Conservation (phyloP, 2,113 vertebrate genomes). For the Tautogolabrus adspersus region DNA sequence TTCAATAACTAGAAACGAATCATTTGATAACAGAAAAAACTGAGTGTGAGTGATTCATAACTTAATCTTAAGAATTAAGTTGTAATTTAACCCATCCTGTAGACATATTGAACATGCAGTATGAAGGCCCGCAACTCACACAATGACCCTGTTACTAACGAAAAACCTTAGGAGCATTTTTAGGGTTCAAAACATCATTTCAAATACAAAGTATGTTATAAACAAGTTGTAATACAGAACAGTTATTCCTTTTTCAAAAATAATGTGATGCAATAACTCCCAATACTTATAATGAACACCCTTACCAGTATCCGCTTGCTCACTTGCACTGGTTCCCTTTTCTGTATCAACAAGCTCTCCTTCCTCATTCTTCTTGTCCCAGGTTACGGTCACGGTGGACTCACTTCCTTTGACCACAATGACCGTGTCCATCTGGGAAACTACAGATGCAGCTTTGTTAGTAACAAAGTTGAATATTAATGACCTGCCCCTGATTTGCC, state of each 20-base stretch:
- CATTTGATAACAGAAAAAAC: background rate
- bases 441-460: slow-evolving; percentile 34
- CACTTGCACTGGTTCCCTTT: background rate
- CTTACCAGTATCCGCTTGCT: slow-evolving; percentile 9
- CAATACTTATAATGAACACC: background rate
- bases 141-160: no score
- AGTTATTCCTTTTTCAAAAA: background rate
- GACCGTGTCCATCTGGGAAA: slow-evolving; percentile 17
- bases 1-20: background rate
- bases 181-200: background rate
- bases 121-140: no score
- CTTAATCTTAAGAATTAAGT: background rate
- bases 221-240: background rate
- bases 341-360: background rate
- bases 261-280: background rate
- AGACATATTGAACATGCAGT: background rate
- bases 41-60: background rate
- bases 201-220: background rate
- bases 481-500: no score
- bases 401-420: slow-evolving; percentile 33
- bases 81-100: background rate
- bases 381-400: slow-evolving; percentile 34
- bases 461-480: background rate
- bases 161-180: no score
- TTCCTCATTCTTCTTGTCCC: slow-evolving; percentile 20